phyloP scores from a whole-genome alignment of 2,113 vertebrate genomes.

The Gymnobelideus leadbeateri region DNA sequence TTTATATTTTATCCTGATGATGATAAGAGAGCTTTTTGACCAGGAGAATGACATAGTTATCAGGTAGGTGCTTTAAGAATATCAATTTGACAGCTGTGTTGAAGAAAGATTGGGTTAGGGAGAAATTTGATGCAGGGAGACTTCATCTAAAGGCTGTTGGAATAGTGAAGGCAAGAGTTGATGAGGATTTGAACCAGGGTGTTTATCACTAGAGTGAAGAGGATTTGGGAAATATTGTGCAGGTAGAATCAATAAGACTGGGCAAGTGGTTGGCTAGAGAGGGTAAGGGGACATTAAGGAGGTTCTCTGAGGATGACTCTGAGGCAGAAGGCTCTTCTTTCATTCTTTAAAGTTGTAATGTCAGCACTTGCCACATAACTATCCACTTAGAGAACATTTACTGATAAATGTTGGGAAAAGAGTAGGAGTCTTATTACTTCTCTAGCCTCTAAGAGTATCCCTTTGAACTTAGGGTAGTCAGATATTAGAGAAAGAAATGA shows the following conservation, averaged over 20 bases:
- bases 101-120: background rate
- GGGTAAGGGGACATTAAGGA: background rate
- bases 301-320: background rate
- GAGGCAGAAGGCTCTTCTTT: background rate
- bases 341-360: background rate
- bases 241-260: background rate
- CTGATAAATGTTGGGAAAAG: background rate
- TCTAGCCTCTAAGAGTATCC: background rate
- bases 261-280: background rate
- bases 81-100: background rate
- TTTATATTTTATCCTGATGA: background rate
- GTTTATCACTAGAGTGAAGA: background rate
- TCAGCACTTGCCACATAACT: background rate
- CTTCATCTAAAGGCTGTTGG: background rate
- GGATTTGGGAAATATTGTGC: background rate
- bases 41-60: background rate
- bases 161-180: background rate
- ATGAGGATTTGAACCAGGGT: background rate
- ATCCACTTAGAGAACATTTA: background rate
- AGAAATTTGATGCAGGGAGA: background rate
- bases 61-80: background rate
- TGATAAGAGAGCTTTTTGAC: background rate
- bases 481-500: background rate
- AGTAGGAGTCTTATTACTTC: background rate
- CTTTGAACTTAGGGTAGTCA: background rate